Evolutionary conservation across 1,140 invertebrate genomes (phyloP), one percentile per base, ranked within the genome.

Genomic region (Nylanderia fulva): DNA sequence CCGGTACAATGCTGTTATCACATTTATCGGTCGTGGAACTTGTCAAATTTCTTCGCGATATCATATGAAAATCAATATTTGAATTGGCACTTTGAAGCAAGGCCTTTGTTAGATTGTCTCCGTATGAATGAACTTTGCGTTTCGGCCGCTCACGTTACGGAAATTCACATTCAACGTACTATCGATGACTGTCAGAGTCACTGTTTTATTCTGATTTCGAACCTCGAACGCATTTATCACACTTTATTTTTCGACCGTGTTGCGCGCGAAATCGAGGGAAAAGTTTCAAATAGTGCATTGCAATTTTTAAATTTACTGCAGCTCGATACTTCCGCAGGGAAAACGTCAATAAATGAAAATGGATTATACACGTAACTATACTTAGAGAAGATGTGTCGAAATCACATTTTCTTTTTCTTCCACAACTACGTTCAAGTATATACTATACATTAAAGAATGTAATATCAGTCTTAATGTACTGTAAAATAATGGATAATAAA

Each of bases 71-170:
- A 58, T 80, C 48, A 24, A 80, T 80, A 80, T 42, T 69, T 56
- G 33, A 54, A 24, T 27, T 69, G 15, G 21, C n/a, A 68, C 76
- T 39, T 68, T 29, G 76, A 69, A 69, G 48, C 45, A 33, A 58
- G 48, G 9, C 48, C 48, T 69, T 77, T 69, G 64, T 56, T 29
- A 69, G 48, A 80, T 29, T 29, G 64, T 80, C 29, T 69, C 21
- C 27, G 45, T 66, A 36, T 56, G 36, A 80, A 29, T 33, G 18
- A 80, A 80, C 45, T 80, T 80, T 80, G 76, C 76, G 69, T 80
- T 56, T 39, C 33, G 27, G 2, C 24, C 18, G 24, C 36, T 80
- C 48, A 33, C 74, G 29, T 27, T 36, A 24, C 52, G 48, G 24
- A 80, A 80, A 69, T 80, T 80, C 60, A 52, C 15, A 33, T 77